A percentile compares a stretch with the other conserved stretches of the same genome.
These are phyloP conservation scores for Psilopsiagon aurifrons DNA, from an alignment of 2,113 vertebrate species.

Conservation along the genomic window DNA sequence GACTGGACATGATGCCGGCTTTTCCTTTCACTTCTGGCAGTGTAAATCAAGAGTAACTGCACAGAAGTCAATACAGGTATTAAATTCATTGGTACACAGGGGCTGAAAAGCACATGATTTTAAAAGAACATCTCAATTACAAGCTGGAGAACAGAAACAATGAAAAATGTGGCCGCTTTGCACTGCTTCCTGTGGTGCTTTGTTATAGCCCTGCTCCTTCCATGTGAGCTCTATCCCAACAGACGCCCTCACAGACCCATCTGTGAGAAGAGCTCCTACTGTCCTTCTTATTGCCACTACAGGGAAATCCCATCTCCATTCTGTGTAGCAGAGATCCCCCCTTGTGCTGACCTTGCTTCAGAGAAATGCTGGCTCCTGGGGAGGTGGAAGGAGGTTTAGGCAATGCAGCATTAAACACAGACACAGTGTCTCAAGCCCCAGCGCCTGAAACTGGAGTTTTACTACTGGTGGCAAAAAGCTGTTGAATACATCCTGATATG, in stretches of 20 bases:
- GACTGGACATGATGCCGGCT: background rate
- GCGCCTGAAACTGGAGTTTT: background rate
- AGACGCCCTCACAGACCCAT: accelerated
- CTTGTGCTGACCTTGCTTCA: background rate
- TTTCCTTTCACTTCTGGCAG: background rate
- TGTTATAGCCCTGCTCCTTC: background rate
- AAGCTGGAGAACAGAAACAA: slow-evolving; percentile 12
- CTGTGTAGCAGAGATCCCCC: background rate
- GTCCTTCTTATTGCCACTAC: background rate
- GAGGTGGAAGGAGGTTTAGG: background rate
- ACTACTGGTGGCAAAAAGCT: background rate
- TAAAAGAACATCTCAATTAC: background rate
- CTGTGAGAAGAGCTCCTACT: background rate
- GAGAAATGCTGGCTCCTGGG: background rate
- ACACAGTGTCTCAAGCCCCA: background rate
- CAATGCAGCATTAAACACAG: background rate
- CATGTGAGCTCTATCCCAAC: background rate
- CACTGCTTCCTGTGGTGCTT: background rate
- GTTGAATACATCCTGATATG: background rate
- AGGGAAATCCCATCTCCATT: background rate
- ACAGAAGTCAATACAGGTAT: slow-evolving; percentile 11
- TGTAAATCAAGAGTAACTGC: slow-evolving; percentile 48
- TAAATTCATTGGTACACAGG: background rate
- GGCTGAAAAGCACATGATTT: background rate
- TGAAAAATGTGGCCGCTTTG: slow-evolving; percentile 12